Evolutionary conservation across 2,113 vertebrate species (phyloP), one percentile per base, ranked within the genome.

Genomic region (Pollachius pollachius): DNA sequence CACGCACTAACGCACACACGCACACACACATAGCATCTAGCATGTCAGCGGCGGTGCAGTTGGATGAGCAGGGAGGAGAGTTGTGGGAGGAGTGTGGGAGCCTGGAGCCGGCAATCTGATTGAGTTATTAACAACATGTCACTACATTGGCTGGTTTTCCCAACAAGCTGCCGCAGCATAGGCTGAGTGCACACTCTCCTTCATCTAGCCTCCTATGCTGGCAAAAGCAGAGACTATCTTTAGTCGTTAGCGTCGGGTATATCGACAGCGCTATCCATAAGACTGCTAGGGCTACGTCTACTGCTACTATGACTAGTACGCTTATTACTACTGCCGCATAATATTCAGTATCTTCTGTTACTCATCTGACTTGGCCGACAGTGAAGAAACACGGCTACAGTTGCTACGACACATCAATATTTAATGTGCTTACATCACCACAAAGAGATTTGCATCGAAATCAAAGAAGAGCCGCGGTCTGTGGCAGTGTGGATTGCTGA

Each of bases 101-200:
- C 5, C 59, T 27, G 59, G 65, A 68, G 65, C 65, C 12, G 57
- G 62, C 3, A 76, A 69, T 75, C 69, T 74, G 72, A 80, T 71
- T 66, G 69, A 85, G 81, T 65, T 54, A 75, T 80, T 74, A 85
- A 83, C 79, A 78, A 81, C 70, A 78, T 76, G 80, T 70, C 70
- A 37, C 70, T 60, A 58, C 70, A 75, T 87, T 85, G 76, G 76
- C 81, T 68, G 71, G 73, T 65, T 74, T 60, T 59, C 4, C 15
- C 67, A 67, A 64, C 77, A 83, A 77, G 82, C 79, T 77, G 72
- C 19, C 30, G 73, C 54, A 68, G 59, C 68, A 80, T 79, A 75
- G 80, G 83, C 81, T 78, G 84, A 84, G 72, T 41, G 58, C 71
- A 56, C 73, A 59, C 70, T 12, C 76, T 52, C 75, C 73, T 80